Evolutionary conservation across 1,140 invertebrate species (phyloP), one percentile per base, ranked within the genome.

Genomic region (Phocides pigmalion): DNA sequence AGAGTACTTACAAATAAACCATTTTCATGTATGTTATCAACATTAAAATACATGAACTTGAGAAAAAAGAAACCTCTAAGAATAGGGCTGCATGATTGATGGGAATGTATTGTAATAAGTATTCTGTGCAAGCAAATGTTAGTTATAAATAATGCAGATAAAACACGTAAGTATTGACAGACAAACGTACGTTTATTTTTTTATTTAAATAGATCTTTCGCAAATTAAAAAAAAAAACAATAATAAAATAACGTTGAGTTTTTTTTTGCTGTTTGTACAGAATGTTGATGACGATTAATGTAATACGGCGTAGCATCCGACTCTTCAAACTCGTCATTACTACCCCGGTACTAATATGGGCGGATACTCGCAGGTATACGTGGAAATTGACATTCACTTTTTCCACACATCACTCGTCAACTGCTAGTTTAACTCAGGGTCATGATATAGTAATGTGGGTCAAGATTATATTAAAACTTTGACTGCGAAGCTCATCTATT

Each of bases 241-340:
- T 11, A 8, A 28, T 25, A 22, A 22, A 22, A 22, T 5, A 22
- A 22, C 20, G 20, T 47, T 46, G 3, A 15, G 8, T 49, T 6
- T 47, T 44, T 22, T 64, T 77, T 47, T 70, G 66, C 53, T 61
- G 19, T 66, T 72, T 25, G 17, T 79, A 76, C 76, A 41, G 9
- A 19, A 39, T 46, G 70, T 78, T 76, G 74, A 79, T 84, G 75
- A 62, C 71, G 72, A 83, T 84, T 80, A 77, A 80, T 78, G 70
- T 80, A 84, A 82, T 76, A 79, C 64, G 66, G 66, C 81, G 72
- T 80, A 76, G 74, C 75, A 76, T 75, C 66, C 73, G 50, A 53
- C 50, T 53, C 50, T 28, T 39, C 50, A 53, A 67, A 69, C 58
- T 71, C 67, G 69, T 66, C 68, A 74, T 78, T 71, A 78, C 53